A percentile compares a stretch with the other conserved stretches of the same genome.
phyloP scores from a whole-genome alignment of 2,888 invertebrate genomes.

The Amiota communis region DNA sequence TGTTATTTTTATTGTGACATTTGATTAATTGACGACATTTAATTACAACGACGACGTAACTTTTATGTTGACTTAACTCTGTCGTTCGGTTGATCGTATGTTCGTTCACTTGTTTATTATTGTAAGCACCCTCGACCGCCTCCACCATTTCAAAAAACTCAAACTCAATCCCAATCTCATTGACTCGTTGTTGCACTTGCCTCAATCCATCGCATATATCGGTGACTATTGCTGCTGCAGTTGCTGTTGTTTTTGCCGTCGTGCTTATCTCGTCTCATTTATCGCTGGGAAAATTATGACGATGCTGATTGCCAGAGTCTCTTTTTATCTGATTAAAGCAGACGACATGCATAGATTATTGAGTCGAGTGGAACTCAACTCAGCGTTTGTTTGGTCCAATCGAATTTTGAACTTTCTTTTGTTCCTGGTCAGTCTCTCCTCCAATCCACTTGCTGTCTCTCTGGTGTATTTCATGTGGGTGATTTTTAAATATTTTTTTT shows the following conservation, averaged over 20 bases:
- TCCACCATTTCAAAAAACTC: conserved; percentile 30
- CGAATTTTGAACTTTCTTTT: background rate
- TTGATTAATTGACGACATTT: conserved; percentile 74
- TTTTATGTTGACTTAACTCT: conserved; percentile 55
- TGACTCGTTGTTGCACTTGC: conserved; percentile 28
- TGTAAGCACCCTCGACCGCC: conserved; percentile 9
- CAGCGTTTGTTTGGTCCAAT: background rate
- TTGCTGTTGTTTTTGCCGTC: conserved; percentile 37
- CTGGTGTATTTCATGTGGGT: conserved; percentile 48
- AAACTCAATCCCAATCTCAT: conserved; percentile 22
- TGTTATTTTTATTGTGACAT: conserved; percentile 69
- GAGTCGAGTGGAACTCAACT: background rate
- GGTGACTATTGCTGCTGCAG: conserved; percentile 36
- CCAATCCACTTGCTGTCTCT: background rate
- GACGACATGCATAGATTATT: conserved; percentile 28
- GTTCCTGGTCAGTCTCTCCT: background rate
- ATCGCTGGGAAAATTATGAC: conserved; percentile 71
- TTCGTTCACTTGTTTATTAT: too few species aligned
- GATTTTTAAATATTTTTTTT: conserved; percentile 48
- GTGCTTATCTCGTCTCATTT: conserved; percentile 70
- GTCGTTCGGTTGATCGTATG: background rate
- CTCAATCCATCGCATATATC: background rate
- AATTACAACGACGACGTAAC: conserved; percentile 69
- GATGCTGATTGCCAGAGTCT: conserved; percentile 61
- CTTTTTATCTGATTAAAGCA: conserved; percentile 58